These are phyloP conservation scores for zebrafish (Danio rerio) DNA, from an alignment of 2,113 vertebrate genomes.

Conservation along the genomic window DNA sequence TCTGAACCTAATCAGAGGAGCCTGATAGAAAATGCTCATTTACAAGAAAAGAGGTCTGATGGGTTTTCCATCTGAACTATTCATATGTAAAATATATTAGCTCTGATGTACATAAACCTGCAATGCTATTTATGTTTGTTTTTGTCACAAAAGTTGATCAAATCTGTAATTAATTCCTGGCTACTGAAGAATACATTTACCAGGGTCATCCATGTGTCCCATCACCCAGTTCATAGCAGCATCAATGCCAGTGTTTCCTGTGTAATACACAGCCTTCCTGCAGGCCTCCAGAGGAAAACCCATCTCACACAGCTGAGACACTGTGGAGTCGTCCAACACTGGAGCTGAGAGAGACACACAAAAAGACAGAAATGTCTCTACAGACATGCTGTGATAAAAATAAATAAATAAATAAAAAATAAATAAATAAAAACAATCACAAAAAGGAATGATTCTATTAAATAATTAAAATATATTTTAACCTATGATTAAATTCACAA, in stretches of 20 bases:
- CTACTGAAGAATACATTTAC: slow-evolving; percentile 68
- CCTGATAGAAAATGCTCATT: no score
- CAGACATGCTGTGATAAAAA: not conserved
- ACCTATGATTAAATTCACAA: no score
- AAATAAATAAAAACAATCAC: not conserved
- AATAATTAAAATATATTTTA: no score
- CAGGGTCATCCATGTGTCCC: slow-evolving; percentile 98
- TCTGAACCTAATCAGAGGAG: no score
- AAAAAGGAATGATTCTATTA: no score
- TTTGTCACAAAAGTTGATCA: no score
- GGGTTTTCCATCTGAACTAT: no score
- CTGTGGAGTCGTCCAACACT: slow-evolving; percentile 92
- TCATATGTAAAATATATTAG: no score
- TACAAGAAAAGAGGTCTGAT: no score
- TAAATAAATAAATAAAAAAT: slow-evolving; percentile 14
- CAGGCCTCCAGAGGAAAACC: slow-evolving; percentile 97
- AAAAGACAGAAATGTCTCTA: slow-evolving; percentile 42
- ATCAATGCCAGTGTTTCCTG: slow-evolving; percentile 94
- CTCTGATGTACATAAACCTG: no score
- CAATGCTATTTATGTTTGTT: no score
- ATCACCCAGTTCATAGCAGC: slow-evolving; percentile 99
- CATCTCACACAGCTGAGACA: slow-evolving; percentile 97
- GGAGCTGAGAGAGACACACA: slow-evolving; percentile 79
- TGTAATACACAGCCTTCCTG: slow-evolving; percentile 96
- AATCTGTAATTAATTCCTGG: no score